Evolutionary conservation across 2,888 invertebrate genomes (phyloP).

Genomic region (Drosophila borborema): DNA sequence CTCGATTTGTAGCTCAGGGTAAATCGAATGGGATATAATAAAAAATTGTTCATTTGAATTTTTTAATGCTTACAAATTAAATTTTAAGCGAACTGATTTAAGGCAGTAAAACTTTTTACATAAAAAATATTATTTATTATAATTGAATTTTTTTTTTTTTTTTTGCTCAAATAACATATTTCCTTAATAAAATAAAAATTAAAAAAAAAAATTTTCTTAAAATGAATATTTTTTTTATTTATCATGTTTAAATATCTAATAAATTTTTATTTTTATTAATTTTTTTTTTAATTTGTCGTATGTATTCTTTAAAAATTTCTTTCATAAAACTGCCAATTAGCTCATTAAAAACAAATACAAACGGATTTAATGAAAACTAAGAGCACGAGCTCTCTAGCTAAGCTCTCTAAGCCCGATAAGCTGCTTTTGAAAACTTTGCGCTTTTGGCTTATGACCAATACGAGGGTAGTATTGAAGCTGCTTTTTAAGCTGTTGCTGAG

Average conservation of each 20-base stretch:
- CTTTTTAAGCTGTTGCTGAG: constrained; percentile 11
- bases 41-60: too few species aligned
- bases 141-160: background rate
- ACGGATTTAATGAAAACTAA: background rate
- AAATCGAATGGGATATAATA: background rate
- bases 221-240: too few species aligned
- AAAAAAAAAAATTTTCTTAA: too few species aligned
- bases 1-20: background rate
- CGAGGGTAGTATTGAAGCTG: background rate
- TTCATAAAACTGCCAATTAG: background rate
- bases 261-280: too few species aligned
- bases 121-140: too few species aligned
- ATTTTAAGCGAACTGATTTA: background rate
- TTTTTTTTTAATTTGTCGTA: too few species aligned
- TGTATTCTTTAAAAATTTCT: background rate
- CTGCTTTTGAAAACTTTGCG: constrained; percentile 18
- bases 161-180: background rate
- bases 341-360: background rate
- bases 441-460: constrained; percentile 5
- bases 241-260: too few species aligned
- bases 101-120: too few species aligned
- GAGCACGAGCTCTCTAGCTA: background rate
- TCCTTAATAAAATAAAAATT: too few species aligned
- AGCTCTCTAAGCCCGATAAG: constrained; percentile 10
- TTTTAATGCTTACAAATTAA: background rate